Base-by-base conservation (phyloP, 1,140 invertebrate species). In the Brachionus rubens region DNA sequence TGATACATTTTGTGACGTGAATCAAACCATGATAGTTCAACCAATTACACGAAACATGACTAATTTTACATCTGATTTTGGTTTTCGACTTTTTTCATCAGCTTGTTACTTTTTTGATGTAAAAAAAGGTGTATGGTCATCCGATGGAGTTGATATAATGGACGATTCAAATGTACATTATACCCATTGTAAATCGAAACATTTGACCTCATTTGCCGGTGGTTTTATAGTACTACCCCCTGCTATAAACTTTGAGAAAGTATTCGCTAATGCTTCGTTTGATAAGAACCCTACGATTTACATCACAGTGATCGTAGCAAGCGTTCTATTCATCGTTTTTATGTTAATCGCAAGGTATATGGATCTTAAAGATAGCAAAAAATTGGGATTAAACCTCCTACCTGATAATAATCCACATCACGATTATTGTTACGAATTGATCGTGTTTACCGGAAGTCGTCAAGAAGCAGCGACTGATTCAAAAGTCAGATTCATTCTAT, bases 241-340 rank as follows among this genome's bases (percentile, higher is more conserved):
- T 75, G 80, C 80, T 12, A 83, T 86, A 9, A 83, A 86, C 80
- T 86, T 82, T 78, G 79, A 81, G 72, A 82, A 82, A 75, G 80
- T 85, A 4, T 83, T 86, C 28, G 79, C 80, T 33, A 83, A 85
- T 78, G 83, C 85, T 9, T 85, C 86, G 50, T 88, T 88, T 79
- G 79, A 81, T 5, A 85, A 87, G 78, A 88, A 88, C 79, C 82
- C 87, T 5, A 88, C 87, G 0, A 83, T 88, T 41, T 88, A 87
- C 77, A 80, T 86, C 68, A 87, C 86, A 0, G 82, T 86, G 46
- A 87, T 88, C 24, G 79, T 87, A 5, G 85, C 87, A 3, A 48
- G 81, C 19, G 76, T 81, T 7, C 76, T 87, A 4, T 88, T 86
- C 76, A 77, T 87, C 10, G 46, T 84, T 0, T 78, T 83, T n/a